Base-by-base conservation (phyloP, 2,113 vertebrate species). In the Scolopax mira region DNA sequence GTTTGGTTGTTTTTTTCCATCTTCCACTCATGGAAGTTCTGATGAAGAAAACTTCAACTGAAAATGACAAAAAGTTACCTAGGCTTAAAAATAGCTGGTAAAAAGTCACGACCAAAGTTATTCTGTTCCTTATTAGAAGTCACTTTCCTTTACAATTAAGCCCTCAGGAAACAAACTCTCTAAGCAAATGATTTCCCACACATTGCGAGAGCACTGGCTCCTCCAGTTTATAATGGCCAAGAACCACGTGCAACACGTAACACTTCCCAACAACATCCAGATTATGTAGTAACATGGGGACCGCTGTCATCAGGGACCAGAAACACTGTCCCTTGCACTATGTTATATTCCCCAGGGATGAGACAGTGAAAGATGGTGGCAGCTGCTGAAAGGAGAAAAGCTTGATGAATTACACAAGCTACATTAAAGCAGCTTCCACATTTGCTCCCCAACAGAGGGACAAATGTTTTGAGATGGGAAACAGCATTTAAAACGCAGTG, bases 321-420 rank as follows among this genome's bases (percentile, higher is more conserved):
- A 57, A 57, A 71, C 52, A 25, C 11, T 4, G 41, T 19, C 12
- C 72, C 54, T 88, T 6, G 0, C 24, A 11, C 54, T 9, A 39
- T 10, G 1, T 23, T 55, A 5, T 8, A 4, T 18, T 55, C 77
- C 51, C 64, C 39, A n/a, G 18, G 70, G 48, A 52, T 18, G 4
- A 64, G 41, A 11, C 5, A 4, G 64, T 31, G 55, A 81, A 77
- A 74, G 72, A 79, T 28, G 12, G 55, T 65, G 79, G 73, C 65
- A 78, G 88, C 49, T 73, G 54, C 78, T 85, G 81, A 51, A 81
- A 74, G 58, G 61, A 82, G 75, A n/a, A 82, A 37, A 85, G 55
- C 70, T 73, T 73, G 10, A 18, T 51, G 62, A 81, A 72, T 67
- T 62, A 55, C 2, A 80, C 30, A 51, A 61, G 55, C 33, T 73